Evolutionary conservation across 2,113 vertebrate genomes (phyloP).

Genomic region (Dunckerocampus dactyliophorus): DNA sequence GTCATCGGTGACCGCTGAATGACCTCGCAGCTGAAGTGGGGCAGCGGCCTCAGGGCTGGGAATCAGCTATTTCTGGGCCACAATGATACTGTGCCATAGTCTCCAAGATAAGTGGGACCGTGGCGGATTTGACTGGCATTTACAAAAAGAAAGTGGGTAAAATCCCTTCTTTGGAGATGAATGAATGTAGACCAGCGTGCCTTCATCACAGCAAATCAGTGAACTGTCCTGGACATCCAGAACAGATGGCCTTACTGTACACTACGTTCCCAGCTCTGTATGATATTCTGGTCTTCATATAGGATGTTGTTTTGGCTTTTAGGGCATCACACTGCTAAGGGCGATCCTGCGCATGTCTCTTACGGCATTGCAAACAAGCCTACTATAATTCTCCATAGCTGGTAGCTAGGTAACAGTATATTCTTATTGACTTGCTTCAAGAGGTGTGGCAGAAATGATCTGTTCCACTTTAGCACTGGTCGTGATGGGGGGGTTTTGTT

Average conservation of each 20-base stretch:
- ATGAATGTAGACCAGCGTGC: conserved; percentile 28
- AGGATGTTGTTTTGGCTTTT: too few relatives aligned
- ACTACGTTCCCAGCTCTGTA: neutral
- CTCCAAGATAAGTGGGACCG: conserved; percentile 39
- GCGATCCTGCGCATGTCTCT: neutral
- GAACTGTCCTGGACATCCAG: conserved; percentile 11
- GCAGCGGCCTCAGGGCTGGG: conserved; percentile 51
- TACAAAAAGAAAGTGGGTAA: conserved; percentile 17
- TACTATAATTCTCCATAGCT: too few relatives aligned
- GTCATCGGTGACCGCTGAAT: conserved; percentile 61
- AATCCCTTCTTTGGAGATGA: conserved; percentile 21
- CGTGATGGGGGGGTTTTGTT: too few relatives aligned
- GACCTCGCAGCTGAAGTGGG: conserved; percentile 67
- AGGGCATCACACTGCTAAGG: too few relatives aligned
- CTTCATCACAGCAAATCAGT: conserved; percentile 18
- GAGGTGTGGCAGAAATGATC: too few relatives aligned
- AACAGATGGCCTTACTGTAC: conserved; percentile 8
- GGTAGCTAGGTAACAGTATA: too few relatives aligned
- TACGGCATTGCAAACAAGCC: neutral
- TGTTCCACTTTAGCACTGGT: too few relatives aligned
- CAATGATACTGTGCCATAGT: conserved; percentile 35
- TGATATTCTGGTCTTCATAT: neutral
- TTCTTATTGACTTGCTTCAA: too few relatives aligned
- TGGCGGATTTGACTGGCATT: conserved; percentile 53
- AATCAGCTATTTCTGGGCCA: conserved; percentile 49